Conservation (phyloP, 1,140 invertebrate genomes). For the Drosophila simulans region DNA sequence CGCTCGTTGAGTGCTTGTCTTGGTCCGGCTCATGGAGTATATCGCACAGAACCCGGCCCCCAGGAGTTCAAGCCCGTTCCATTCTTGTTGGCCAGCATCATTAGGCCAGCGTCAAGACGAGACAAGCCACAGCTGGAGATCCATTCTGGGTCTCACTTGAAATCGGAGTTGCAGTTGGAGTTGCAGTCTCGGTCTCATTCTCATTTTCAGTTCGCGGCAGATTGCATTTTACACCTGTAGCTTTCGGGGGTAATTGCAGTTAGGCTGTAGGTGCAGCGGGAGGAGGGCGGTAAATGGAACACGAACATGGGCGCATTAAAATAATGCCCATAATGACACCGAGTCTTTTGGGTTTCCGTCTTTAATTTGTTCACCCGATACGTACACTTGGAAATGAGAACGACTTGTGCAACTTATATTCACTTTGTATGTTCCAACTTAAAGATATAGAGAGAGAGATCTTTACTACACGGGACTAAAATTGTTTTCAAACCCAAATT, state of each 20-base stretch:
- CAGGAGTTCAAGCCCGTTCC: slow-evolving; percentile 6
- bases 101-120: slow-evolving; percentile 49
- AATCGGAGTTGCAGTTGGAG: not conserved
- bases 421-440: not conserved
- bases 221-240: slow-evolving; percentile 83
- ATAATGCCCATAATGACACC: slow-evolving; percentile 59
- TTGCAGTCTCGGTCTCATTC: slow-evolving; percentile 7
- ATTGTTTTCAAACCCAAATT: too few species aligned
- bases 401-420: not conserved
- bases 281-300: slow-evolving; percentile 19
- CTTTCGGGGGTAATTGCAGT: slow-evolving; percentile 65
- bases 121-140: slow-evolving; percentile 58
- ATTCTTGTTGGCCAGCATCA: slow-evolving; percentile 64
- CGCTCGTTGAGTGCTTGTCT: slow-evolving; percentile 55
- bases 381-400: not conserved
- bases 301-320: slow-evolving; percentile 46
- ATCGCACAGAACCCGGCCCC: slow-evolving; percentile 1
- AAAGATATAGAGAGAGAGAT: too few species aligned
- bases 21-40: slow-evolving; percentile 5
- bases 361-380: slow-evolving; percentile 5
- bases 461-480: too few species aligned
- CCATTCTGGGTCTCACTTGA: slow-evolving; percentile 18
- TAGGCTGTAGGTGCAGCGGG: not conserved
- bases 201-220: slow-evolving; percentile 22
- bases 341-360: slow-evolving; percentile 13